Evolutionary conservation across 2,888 invertebrate genomes (phyloP).

Genomic region (Flabesymbios commensalis): DNA sequence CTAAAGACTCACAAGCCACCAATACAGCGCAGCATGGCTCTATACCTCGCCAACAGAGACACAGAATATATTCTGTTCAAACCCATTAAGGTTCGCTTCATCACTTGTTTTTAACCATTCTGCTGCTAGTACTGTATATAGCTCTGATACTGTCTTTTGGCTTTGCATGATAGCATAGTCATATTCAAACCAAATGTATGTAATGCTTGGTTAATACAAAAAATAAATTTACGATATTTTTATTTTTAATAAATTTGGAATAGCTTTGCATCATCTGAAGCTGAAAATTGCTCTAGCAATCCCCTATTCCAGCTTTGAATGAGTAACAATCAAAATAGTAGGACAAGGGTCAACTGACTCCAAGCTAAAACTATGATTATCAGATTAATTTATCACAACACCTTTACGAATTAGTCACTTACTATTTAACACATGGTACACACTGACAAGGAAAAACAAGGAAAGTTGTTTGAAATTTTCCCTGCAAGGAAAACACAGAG

Average conservation of each 20-base stretch:
- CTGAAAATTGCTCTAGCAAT: too few relatives aligned
- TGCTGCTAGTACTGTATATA: background rate
- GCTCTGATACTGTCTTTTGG: background rate
- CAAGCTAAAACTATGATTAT: too few relatives aligned
- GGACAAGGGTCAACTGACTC: too few relatives aligned
- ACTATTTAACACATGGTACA: too few relatives aligned
- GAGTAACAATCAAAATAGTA: too few relatives aligned
- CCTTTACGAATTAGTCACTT: too few relatives aligned
- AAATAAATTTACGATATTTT: background rate
- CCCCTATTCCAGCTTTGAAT: too few relatives aligned
- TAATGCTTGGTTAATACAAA: too few relatives aligned
- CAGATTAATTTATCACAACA: too few relatives aligned
- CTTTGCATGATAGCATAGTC: background rate
- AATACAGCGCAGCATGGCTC: constrained; percentile 86
- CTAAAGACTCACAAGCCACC: constrained; percentile 80
- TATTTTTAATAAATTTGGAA: background rate
- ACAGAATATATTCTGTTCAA: constrained; percentile 96
- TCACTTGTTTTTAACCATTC: constrained; percentile 42
- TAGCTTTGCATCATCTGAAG: background rate
- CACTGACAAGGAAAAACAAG: too few relatives aligned
- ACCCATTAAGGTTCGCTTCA: constrained; percentile 77
- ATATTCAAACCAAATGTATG: background rate
- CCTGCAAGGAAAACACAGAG: too few relatives aligned
- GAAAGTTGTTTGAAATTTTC: too few relatives aligned
- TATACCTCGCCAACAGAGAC: constrained; percentile 94